phyloP scores from a whole-genome alignment of 2,888 invertebrate genomes.

The Iselma pallidipennis region DNA sequence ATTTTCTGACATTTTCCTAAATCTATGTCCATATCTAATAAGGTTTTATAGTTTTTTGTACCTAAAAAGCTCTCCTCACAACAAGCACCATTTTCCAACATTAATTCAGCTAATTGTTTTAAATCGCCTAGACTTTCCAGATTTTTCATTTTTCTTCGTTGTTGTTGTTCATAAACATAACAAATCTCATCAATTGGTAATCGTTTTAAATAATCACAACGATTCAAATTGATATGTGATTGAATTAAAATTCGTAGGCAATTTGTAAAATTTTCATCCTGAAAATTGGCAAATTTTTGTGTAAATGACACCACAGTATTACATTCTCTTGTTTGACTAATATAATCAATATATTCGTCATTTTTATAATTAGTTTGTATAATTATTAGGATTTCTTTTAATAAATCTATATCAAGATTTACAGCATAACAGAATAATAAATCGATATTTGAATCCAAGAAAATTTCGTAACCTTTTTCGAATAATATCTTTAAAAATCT shows the following conservation, averaged over 20 bases:
- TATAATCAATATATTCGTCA: not conserved
- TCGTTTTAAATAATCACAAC: conserved; percentile 1
- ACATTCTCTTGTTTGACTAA: conserved; percentile 1
- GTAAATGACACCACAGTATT: conserved; percentile 10
- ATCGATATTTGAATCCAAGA: not conserved
- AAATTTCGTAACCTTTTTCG: not conserved
- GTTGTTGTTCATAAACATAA: conserved; percentile 2
- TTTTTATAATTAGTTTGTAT: not conserved
- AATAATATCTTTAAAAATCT: not conserved
- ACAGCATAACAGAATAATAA: conserved; percentile 4
- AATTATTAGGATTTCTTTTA: not conserved
- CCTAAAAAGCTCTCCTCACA: not conserved
- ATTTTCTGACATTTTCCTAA: not conserved
- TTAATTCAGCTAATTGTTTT: not conserved
- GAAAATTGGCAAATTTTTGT: conserved; percentile 9
- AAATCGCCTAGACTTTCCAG: not conserved
- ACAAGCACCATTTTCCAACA: conserved; percentile 5
- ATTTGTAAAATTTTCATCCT: not conserved
- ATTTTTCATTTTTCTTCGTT: not conserved
- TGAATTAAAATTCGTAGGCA: conserved; percentile 7
- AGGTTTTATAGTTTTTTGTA: not conserved
- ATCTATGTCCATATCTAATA: conserved; percentile 2
- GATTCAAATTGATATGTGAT: conserved; percentile 9
- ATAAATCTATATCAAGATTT: not conserved
- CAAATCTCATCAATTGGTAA: conserved; percentile 7